Evolutionary conservation across 2,888 invertebrate species (phyloP).

Genomic region (Synanthedon andrenaeformis): DNA sequence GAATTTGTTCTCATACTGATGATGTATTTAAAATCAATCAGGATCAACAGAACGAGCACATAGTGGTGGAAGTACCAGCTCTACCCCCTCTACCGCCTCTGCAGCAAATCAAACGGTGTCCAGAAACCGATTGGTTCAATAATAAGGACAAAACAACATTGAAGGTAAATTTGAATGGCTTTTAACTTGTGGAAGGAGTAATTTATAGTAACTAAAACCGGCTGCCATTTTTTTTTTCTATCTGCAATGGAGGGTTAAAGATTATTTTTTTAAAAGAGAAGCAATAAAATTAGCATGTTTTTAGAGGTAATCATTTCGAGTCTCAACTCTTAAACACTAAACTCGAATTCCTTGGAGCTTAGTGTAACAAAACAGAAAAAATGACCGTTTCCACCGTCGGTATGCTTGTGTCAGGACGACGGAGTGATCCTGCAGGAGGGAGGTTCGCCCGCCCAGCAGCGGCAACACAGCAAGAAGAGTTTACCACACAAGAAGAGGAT

Average conservation of each 20-base stretch:
- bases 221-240: too few species aligned
- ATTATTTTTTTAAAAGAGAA: too few species aligned
- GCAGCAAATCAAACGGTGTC: slow-evolving; percentile 48
- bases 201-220: too few species aligned
- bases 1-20: too few species aligned
- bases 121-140: slow-evolving; percentile 41
- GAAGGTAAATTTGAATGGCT: slow-evolving; percentile 20
- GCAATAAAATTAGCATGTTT: too few species aligned
- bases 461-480: slow-evolving; percentile 71
- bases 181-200: not conserved
- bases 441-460: slow-evolving; percentile 32
- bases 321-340: too few species aligned
- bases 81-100: slow-evolving; percentile 42
- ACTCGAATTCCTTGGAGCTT: too few species aligned
- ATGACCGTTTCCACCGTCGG: too few species aligned
- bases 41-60: slow-evolving; percentile 36
- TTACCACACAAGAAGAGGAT: slow-evolving; percentile 90
- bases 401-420: too few species aligned
- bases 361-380: too few species aligned
- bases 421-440: not conserved
- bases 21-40: slow-evolving; percentile 6
- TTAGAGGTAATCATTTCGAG: too few species aligned
- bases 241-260: too few species aligned
- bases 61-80: slow-evolving; percentile 37
- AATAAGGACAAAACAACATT: slow-evolving; percentile 35